Conservation (phyloP, 2,797 vertebrate species). For the Gymnopithys bicolor region DNA sequence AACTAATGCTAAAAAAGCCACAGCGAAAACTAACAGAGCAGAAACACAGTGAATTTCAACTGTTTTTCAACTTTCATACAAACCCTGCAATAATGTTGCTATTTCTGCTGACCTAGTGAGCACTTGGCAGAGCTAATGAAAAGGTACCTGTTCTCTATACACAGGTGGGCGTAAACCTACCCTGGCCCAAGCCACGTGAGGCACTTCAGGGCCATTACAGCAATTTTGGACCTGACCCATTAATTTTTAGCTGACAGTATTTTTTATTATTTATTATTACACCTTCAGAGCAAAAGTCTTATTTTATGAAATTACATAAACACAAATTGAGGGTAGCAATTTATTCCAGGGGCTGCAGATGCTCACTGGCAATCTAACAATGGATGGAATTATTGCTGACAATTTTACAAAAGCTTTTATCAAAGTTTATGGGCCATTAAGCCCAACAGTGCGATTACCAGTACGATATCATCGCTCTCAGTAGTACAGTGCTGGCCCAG, state of each 20-base stretch:
- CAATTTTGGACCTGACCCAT: not conserved
- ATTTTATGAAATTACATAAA: slow-evolving; percentile 1
- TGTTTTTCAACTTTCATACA: not conserved
- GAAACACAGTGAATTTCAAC: not conserved
- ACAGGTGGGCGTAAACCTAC: not conserved
- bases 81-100: not conserved
- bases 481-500: not conserved
- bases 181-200: not conserved
- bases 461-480: not conserved
- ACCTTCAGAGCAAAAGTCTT: not conserved
- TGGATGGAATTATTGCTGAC: slow-evolving; percentile 14
- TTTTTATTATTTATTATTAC: not conserved
- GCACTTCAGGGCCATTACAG: not conserved
- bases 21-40: not conserved
- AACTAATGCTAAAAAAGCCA: not conserved
- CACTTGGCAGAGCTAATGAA: not conserved
- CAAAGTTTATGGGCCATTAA: slow-evolving; percentile 46
- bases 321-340: not conserved
- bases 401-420: slow-evolving; percentile 47
- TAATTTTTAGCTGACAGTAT: not conserved
- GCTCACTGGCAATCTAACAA: not conserved
- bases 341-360: slow-evolving; percentile 1
- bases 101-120: not conserved
- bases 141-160: not conserved
- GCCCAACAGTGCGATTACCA: not conserved